phyloP scores from a whole-genome alignment of 2,888 invertebrate species.

The Drosophila flavopinicola region DNA sequence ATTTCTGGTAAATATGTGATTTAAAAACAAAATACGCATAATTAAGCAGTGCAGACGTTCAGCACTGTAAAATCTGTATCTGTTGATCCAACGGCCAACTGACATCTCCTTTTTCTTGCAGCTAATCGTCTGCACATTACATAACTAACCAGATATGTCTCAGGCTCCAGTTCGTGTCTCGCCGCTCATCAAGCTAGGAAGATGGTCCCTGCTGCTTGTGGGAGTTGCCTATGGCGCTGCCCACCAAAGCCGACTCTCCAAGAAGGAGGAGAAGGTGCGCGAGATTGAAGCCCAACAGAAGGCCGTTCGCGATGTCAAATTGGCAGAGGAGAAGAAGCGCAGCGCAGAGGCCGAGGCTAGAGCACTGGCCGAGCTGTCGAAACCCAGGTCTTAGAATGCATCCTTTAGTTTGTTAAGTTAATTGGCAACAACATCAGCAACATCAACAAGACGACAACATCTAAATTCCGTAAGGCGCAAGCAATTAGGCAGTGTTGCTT shows the following conservation, averaged over 20 bases:
- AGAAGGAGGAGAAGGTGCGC: constrained; percentile 87
- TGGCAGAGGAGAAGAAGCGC: constrained; percentile 89
- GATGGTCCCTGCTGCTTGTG: constrained; percentile 91
- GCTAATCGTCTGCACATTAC: constrained; percentile 71
- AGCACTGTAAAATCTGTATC: background rate
- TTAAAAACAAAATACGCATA: constrained; percentile 9
- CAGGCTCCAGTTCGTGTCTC: constrained; percentile 90
- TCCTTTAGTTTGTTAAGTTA: constrained; percentile 56
- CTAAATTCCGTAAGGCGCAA: constrained; percentile 43
- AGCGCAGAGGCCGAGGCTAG: constrained; percentile 85
- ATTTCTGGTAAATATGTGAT: constrained; percentile 60
- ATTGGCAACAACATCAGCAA: constrained; percentile 22
- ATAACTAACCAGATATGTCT: constrained; percentile 81
- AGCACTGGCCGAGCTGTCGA: constrained; percentile 74
- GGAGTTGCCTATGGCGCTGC: constrained; percentile 91
- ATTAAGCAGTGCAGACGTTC: background rate
- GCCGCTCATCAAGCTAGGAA: constrained; percentile 92
- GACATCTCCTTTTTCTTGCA: constrained; percentile 35
- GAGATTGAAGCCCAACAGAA: constrained; percentile 89
- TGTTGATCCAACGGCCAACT: background rate
- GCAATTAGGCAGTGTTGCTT: constrained; percentile 42
- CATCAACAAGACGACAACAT: constrained; percentile 17
- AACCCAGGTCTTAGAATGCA: constrained; percentile 53
- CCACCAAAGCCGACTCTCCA: constrained; percentile 89
- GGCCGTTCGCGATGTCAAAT: constrained; percentile 88